Percentiles rank a stretch among this genome's conserved stretches.
Conservation (phyloP, 2,797 vertebrate genomes). For the Lepilemur ruficaudatus region DNA sequence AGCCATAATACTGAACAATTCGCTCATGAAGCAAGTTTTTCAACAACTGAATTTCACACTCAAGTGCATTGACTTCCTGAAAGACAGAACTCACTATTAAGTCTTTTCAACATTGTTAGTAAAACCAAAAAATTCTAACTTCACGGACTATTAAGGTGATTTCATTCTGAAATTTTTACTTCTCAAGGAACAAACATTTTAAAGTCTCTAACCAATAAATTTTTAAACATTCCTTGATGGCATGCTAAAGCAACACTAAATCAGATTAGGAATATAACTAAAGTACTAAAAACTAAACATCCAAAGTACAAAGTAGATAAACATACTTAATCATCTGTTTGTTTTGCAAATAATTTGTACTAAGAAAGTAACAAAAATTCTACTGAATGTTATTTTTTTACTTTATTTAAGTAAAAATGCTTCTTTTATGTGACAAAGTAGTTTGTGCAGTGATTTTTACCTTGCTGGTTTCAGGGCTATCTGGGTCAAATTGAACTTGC, state of each 20-base stretch:
- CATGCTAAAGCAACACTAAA: not conserved
- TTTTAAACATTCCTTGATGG: not conserved
- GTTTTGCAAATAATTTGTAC: constrained; percentile 33
- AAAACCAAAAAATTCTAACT: constrained; percentile 38
- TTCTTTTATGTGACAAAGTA: constrained; percentile 21
- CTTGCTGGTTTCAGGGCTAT: constrained; percentile 99
- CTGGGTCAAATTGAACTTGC: constrained; percentile 98
- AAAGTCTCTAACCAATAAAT: not conserved
- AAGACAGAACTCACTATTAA: constrained; percentile 64
- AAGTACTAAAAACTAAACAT: constrained; percentile 40
- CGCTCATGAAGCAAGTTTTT: constrained; percentile 97
- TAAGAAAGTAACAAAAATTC: constrained; percentile 2
- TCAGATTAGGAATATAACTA: not conserved
- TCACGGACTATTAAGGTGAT: not conserved
- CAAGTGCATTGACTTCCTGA: constrained; percentile 97
- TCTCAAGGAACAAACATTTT: constrained; percentile 35
- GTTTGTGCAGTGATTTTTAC: constrained; percentile 80
- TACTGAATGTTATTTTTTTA: not conserved
- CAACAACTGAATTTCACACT: constrained; percentile 98
- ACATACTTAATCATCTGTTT: not conserved
- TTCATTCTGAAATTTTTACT: constrained; percentile 37
- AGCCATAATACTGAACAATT: constrained; percentile 99
- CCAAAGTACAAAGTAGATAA: not conserved
- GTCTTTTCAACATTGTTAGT: not conserved
- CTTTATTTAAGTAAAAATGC: not conserved